Evolutionary conservation across 2,888 invertebrate species (phyloP).

Genomic region (Malacosoma neustria): DNA sequence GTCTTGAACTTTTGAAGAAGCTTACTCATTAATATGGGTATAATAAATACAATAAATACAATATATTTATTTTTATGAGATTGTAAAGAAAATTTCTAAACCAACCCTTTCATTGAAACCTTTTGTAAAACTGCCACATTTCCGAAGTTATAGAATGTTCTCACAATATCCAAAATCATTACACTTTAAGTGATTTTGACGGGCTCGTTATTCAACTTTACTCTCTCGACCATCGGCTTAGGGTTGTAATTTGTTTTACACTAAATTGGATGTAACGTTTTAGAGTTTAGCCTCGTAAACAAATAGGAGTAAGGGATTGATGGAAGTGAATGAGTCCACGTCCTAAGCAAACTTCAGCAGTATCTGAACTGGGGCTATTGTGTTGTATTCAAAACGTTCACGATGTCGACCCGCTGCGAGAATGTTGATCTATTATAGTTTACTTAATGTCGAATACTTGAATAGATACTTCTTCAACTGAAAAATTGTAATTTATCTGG

Average conservation of each 20-base stretch:
- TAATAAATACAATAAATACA: no score
- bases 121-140: slow-evolving; percentile 36
- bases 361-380: slow-evolving; percentile 43
- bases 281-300: slow-evolving; percentile 31
- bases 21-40: no score
- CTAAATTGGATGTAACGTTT: slow-evolving; percentile 31
- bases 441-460: slow-evolving; percentile 26
- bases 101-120: slow-evolving; percentile 27
- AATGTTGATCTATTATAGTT: slow-evolving; percentile 41
- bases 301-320: slow-evolving; percentile 60
- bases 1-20: no score
- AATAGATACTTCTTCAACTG: slow-evolving; percentile 16
- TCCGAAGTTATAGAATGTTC: slow-evolving; percentile 32
- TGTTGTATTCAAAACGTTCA: slow-evolving; percentile 38
- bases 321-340: slow-evolving; percentile 50
- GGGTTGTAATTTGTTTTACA: slow-evolving; percentile 24
- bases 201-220: slow-evolving; percentile 16
- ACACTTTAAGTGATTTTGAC: slow-evolving; percentile 14
- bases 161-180: slow-evolving; percentile 30
- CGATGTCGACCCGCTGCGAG: slow-evolving; percentile 26
- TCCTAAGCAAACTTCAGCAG: slow-evolving; percentile 60
- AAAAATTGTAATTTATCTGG: slow-evolving; percentile 15
- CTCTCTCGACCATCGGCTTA: slow-evolving; percentile 21
- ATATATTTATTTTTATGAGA: no score
- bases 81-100: slow-evolving; percentile 22